Evolutionary conservation across 2,888 invertebrate genomes (phyloP).

Genomic region (Xylota sylvarum): DNA sequence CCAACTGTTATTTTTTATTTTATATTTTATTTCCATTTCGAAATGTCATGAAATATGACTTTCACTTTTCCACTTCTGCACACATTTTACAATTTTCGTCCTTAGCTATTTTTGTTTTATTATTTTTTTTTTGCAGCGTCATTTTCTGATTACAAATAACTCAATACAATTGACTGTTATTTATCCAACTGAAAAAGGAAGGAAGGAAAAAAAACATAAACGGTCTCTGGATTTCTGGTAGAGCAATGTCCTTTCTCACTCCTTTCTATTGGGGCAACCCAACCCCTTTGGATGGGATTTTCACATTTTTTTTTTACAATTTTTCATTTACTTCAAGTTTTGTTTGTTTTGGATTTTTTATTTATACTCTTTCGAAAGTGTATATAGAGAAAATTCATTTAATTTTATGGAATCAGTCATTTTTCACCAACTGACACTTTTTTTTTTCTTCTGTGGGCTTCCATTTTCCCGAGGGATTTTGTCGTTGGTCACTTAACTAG

Average conservation of each 20-base stretch:
- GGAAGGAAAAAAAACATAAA: neutral
- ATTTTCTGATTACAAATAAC: conserved; percentile 75
- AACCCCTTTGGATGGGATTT: conserved; percentile 22
- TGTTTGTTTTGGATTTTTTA: conserved; percentile 58
- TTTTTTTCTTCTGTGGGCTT: conserved; percentile 1
- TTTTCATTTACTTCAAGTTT: conserved; percentile 70
- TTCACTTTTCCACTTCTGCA: conserved; percentile 66
- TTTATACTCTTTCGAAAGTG: conserved; percentile 1
- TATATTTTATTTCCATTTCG: conserved; percentile 40
- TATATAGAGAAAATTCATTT: conserved; percentile 72
- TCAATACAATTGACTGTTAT: conserved; percentile 74
- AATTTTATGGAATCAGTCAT: conserved; percentile 75
- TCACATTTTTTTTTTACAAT: conserved; percentile 47
- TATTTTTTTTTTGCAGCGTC: conserved; percentile 57
- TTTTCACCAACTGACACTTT: conserved; percentile 76
- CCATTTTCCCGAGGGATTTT: conserved; percentile 51
- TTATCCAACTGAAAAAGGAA: conserved; percentile 51
- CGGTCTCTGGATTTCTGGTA: conserved; percentile 10
- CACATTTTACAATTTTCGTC: conserved; percentile 52
- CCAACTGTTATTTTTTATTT: conserved; percentile 12
- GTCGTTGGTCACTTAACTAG: conserved; percentile 71
- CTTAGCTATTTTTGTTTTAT: conserved; percentile 27
- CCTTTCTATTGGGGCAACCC: conserved; percentile 23
- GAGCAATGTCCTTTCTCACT: conserved; percentile 26
- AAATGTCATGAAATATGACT: conserved; percentile 75